These are phyloP conservation scores for Drosophila testacea DNA, from an alignment of 2,888 invertebrate species.

Conservation along the genomic window DNA sequence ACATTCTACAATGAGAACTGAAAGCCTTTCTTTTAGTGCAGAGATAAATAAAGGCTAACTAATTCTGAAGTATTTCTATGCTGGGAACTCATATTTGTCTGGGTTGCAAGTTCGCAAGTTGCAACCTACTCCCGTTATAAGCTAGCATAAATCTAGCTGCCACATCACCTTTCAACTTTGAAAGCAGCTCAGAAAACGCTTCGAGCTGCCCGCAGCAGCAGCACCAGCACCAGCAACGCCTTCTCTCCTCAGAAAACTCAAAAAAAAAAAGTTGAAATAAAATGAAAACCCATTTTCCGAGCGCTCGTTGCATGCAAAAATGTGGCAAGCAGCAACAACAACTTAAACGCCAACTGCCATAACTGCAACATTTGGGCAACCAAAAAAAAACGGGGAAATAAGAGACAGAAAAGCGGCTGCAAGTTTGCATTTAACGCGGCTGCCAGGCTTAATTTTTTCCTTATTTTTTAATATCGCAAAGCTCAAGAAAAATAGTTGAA, in stretches of 20 bases:
- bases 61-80: conserved; percentile 6
- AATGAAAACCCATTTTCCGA: conserved; percentile 65
- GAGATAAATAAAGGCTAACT: not conserved
- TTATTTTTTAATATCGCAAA: conserved; percentile 72
- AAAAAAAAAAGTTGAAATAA: conserved; percentile 42
- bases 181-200: conserved; percentile 58
- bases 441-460: conserved; percentile 79
- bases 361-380: conserved; percentile 66
- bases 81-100: conserved; percentile 6
- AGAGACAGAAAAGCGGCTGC: conserved; percentile 66
- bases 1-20: not conserved
- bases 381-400: conserved; percentile 31
- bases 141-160: conserved; percentile 50
- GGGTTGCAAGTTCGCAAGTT: conserved; percentile 9
- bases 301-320: conserved; percentile 72
- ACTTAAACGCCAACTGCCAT: conserved; percentile 37
- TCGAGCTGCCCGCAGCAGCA: conserved; percentile 52
- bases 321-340: conserved; percentile 52
- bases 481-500: conserved; percentile 48
- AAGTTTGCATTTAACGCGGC: conserved; percentile 81
- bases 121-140: conserved; percentile 40
- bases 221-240: conserved; percentile 64
- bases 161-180: conserved; percentile 63
- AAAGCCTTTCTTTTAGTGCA: not conserved
- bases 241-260: conserved; percentile 43